Conservation (phyloP, 2,113 vertebrate genomes). For the Marmota monax region DNA sequence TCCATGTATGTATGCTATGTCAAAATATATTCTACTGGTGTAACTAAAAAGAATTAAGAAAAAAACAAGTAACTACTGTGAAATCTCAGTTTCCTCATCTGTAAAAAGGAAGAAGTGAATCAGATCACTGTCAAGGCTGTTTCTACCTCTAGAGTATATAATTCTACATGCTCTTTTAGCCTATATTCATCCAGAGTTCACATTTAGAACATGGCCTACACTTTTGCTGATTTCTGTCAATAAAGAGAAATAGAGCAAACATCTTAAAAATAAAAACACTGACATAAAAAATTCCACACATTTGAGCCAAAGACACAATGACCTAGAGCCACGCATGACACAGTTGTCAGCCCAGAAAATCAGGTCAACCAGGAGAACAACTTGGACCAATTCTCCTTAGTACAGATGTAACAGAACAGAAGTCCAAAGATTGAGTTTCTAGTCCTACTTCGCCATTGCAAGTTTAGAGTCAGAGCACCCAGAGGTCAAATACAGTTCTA, state of each 20-base stretch:
- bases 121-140: background rate
- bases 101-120: background rate
- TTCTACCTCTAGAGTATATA: background rate
- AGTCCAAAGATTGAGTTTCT: background rate
- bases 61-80: slow-evolving; percentile 12
- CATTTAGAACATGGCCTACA: background rate
- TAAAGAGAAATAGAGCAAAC: background rate
- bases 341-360: slow-evolving; percentile 10
- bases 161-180: background rate
- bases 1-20: too few species aligned
- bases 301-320: background rate
- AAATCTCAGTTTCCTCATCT: slow-evolving; percentile 43
- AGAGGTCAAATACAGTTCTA: slow-evolving; percentile 9
- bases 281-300: background rate
- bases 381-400: background rate
- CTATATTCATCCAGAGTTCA: background rate
- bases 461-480: background rate
- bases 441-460: background rate
- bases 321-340: background rate
- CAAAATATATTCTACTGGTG: too few species aligned
- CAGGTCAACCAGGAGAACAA: background rate
- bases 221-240: background rate
- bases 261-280: background rate
- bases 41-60: too few species aligned
- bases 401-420: background rate